Evolutionary conservation across 2,113 vertebrate genomes (phyloP).

Genomic region (Equus przewalskii): DNA sequence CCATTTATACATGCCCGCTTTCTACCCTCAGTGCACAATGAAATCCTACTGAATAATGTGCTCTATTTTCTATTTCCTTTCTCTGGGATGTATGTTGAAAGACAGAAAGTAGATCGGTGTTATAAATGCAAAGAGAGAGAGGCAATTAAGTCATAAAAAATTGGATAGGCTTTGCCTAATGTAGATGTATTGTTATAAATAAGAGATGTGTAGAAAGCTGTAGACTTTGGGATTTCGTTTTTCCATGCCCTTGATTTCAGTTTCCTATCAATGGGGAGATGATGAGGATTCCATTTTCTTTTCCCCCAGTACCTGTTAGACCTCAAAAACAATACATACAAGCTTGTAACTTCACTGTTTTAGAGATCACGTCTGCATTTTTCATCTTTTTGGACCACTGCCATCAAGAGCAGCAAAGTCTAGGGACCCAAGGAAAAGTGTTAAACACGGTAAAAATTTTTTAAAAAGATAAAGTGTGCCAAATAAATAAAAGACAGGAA

Average conservation of each 20-base stretch:
- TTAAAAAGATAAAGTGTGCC: neutral
- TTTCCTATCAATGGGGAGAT: neutral
- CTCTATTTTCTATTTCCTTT: slow-evolving; percentile 75
- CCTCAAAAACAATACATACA: slow-evolving; percentile 3
- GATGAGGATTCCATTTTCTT: neutral
- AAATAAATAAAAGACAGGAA: neutral
- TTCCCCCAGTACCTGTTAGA: neutral
- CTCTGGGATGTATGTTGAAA: slow-evolving; percentile 64
- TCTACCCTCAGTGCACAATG: slow-evolving; percentile 56
- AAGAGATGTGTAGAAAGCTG: slow-evolving; percentile 19
- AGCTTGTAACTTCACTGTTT: neutral
- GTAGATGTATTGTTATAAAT: slow-evolving; percentile 61
- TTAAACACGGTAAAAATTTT: neutral
- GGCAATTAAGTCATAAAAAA: slow-evolving; percentile 79
- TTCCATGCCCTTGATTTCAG: neutral
- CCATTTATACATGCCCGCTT: slow-evolving; percentile 73
- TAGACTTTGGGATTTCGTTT: slow-evolving; percentile 27
- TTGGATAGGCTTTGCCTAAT: slow-evolving; percentile 38
- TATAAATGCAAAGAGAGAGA: slow-evolving; percentile 66
- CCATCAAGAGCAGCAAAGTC: neutral
- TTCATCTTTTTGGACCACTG: neutral
- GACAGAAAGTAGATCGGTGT: slow-evolving; percentile 67
- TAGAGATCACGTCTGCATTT: neutral
- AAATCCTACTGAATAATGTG: slow-evolving; percentile 75
- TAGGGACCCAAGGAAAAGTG: neutral